Evolutionary conservation across 2,113 vertebrate genomes (phyloP), one percentile per base, ranked within the genome.

Genomic region (Cochlearius cochlearius): DNA sequence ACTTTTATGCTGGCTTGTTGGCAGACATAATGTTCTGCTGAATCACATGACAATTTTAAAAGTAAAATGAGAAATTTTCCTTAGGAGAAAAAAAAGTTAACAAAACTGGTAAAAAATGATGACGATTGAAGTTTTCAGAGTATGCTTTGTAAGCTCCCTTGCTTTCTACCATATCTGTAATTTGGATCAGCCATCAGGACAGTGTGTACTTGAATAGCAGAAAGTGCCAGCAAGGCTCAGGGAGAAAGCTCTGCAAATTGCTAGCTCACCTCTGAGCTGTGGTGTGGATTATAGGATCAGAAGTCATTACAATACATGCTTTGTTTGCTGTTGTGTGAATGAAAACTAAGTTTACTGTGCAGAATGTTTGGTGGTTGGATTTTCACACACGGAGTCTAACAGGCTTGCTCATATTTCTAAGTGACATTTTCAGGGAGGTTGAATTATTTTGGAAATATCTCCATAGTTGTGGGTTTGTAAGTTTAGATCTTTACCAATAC

Each of bases 261-360:
- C 91, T 81, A 91, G 88, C 94, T 97, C 94, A 97, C 90, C 92
- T 96, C 90, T 96, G 79, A 97, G 91, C 91, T 93, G 71, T 93
- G 86, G 59, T 91, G 78, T 92, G 94, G 95, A 96, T 97, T 97
- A 97, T 49, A 72, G 96, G 95, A 97, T 97, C 96, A 97, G 79
- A 97, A 95, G 89, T 91, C 96, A 97, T 97, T 97, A 97, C 94
- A 96, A 95, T 89, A 68, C 74, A 93, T 5, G 80, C 79, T 95
- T 95, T 96, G 88, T 96, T 97, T 97, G 96, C 94, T 86, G 59
- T 96, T 75, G 32, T 77, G 43, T 78, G 91, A 96, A 92, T 84
- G 95, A 90, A 96, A 97, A 94, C 89, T 66, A 92, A 91, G 93
- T 95, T 97, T 96, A 88, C 82, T 41, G 76, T 52, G 79, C 11